Percentiles rank a stretch among this genome's conserved stretches.
These are phyloP conservation scores for Isurus oxyrinchus DNA, from an alignment of 2,113 vertebrate species.

Conservation along the genomic window DNA sequence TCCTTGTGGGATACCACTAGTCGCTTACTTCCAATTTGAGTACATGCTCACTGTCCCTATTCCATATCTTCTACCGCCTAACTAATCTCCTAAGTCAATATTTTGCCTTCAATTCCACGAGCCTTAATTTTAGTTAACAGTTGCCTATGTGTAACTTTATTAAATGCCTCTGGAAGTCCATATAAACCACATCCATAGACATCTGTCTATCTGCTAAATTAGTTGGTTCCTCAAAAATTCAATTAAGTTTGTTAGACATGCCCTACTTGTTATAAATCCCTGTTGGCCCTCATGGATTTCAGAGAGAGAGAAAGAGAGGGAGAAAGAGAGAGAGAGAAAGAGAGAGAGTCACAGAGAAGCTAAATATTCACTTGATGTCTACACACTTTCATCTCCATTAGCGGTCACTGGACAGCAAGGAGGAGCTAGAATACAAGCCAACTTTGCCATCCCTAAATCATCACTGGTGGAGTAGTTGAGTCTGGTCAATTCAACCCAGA, in stretches of 20 bases:
- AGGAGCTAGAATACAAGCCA: not conserved
- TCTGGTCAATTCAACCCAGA: not conserved
- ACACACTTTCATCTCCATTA: not conserved
- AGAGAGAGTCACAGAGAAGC: not conserved
- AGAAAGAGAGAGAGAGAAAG: no score
- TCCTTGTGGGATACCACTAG: not conserved
- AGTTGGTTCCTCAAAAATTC: not conserved
- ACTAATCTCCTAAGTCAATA: not conserved
- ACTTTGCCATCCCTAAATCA: not conserved
- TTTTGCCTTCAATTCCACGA: not conserved
- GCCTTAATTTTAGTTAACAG: not conserved
- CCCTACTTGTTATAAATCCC: no score
- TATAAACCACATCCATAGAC: no score
- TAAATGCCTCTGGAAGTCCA: not conserved
- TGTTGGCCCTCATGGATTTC: not conserved
- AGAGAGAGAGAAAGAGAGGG: not conserved
- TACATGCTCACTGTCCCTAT: not conserved
- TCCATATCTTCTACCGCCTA: not conserved
- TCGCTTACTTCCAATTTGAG: not conserved
- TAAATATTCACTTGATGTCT: not conserved
- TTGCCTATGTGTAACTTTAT: not conserved
- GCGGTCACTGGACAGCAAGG: not conserved
- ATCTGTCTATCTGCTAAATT: not conserved
- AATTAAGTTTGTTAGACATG: not conserved
- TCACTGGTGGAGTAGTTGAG: not conserved